Evolutionary conservation across 2,113 vertebrate species (phyloP).

Genomic region (Cephalopterus ornatus): DNA sequence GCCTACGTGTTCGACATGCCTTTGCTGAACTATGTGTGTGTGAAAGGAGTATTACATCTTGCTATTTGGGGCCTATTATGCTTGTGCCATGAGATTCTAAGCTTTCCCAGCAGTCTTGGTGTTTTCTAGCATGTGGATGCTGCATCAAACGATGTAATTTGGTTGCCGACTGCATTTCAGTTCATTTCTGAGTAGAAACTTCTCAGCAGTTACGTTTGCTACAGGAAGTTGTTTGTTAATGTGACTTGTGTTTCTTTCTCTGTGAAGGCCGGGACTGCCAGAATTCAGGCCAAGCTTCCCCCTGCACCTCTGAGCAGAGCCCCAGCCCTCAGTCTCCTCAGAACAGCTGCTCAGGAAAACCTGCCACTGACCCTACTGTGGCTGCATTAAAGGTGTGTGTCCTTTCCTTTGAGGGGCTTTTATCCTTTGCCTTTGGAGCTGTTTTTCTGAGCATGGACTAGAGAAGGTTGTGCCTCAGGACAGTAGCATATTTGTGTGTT

Average conservation of each 20-base stretch:
- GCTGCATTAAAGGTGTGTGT: slow-evolving; percentile 71
- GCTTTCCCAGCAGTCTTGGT: background rate
- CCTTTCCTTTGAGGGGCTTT: background rate
- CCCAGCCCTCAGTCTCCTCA: slow-evolving; percentile 89
- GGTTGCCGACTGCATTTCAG: background rate
- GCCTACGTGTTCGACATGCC: background rate
- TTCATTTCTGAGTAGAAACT: background rate
- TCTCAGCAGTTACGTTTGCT: background rate
- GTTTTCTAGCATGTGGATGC: background rate
- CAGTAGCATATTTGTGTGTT: background rate
- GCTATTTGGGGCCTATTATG: background rate
- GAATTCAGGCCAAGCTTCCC: slow-evolving; percentile 84
- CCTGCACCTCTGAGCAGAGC: slow-evolving; percentile 84
- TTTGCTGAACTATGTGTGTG: background rate
- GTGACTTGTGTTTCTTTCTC: slow-evolving; percentile 5
- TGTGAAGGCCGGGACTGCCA: slow-evolving; percentile 76
- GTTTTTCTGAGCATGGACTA: background rate
- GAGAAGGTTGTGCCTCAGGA: background rate
- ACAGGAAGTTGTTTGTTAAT: background rate
- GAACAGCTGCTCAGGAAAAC: slow-evolving; percentile 79
- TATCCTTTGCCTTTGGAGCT: background rate
- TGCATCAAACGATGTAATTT: background rate
- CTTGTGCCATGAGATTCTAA: background rate
- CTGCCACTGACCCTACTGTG: slow-evolving; percentile 76
- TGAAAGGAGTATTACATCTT: background rate